Base-by-base conservation (phyloP, 1,140 invertebrate genomes). In the Aphelinus atriplicis region DNA sequence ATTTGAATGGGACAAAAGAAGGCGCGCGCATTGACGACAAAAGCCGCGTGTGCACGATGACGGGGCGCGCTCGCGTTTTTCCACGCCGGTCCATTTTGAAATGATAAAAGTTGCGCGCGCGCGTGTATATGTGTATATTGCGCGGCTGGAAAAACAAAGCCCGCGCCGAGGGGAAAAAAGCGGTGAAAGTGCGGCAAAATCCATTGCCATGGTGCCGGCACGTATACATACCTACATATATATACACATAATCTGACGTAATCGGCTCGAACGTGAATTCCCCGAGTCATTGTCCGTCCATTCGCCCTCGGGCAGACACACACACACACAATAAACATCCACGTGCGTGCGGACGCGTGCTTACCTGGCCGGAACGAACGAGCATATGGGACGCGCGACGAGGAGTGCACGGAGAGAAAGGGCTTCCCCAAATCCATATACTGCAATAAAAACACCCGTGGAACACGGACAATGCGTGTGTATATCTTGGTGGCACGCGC, bases 171-270 rank as follows among this genome's bases (percentile, higher is more conserved):
- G 51, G 7, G 61, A 50, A 60, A 26, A 6, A 43, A 45, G 1
- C 58, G 42, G 58, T 53, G 58, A 71, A 60, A 69, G 67, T 60
- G 53, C 47, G 60, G 56, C 46, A 69, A 71, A 71, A 62, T 51
- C 48, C 46, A 53, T 51, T 43, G 58, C 53, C 26, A 26, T 26
- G 26, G 26, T 26, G 26, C 26, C 26, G 26, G 26, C 26, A 26
- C 26, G 26, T 26, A 26, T 26, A 26, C 26, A 26, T 26, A 26
- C 26, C 26, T 26, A 26, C 26, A 26, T 26, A 26, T 26, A 26
- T 48, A 50, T 1, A 2, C 26, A 5, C 46, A 26, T n/a, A 48
- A 50, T 69, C 67, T 50, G 67, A 69, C 46, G 56, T 57, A 69
- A 69, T n/a, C 5, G 6, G 1, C 7, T 57, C 6, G 47, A 47